Base-by-base conservation (phyloP, 1,140 invertebrate genomes). In the Aphis gossypii region DNA sequence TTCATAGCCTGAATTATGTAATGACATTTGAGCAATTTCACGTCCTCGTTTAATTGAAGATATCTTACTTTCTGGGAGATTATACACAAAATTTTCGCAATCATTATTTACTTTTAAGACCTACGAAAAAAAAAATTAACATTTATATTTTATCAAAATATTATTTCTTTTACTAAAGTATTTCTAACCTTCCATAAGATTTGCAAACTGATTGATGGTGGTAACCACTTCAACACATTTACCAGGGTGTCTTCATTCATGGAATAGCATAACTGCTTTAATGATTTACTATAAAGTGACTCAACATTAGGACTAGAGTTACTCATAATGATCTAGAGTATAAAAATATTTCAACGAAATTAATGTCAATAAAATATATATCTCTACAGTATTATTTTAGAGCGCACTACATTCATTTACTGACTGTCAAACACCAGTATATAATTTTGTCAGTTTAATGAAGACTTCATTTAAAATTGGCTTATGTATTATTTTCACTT, bases 141-240 rank as follows among this genome's bases (percentile, higher is more conserved):
- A 14, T 3, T 14, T 76, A 25, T 56, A 56, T 38, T 51, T 54
- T 89, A 46, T 0, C 30, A 51, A 89, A 21, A 35, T 2, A 35
- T 89, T 54, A 89, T 54, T 35, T 51, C 3, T 54, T 23, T 14
- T 38, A 89, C 20, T 30, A 41, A 18, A 44, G 23, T 68, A 30
- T 25, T 41, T 60, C 38, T 20, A 76, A 93, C 92, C 92, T 93
- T 93, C 92, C 82, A 93, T 20, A 93, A 9, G 6, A 93, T 7
- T 54, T 93, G n/a, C 5, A 93, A 41, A 41, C 14, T 30, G 30
- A 86, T 93, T 76, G 35, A 14, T 56, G 92, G 46, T 54, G 92
- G 48, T 56, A 23, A 92, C 25, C n/a, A 48, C 6, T 93, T 86
- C 23, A 93, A n/a, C n/a, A 86, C 23, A 41, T 93, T 7, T 25